phyloP scores from a whole-genome alignment of 2,113 vertebrate species.

The Jacana jacana region DNA sequence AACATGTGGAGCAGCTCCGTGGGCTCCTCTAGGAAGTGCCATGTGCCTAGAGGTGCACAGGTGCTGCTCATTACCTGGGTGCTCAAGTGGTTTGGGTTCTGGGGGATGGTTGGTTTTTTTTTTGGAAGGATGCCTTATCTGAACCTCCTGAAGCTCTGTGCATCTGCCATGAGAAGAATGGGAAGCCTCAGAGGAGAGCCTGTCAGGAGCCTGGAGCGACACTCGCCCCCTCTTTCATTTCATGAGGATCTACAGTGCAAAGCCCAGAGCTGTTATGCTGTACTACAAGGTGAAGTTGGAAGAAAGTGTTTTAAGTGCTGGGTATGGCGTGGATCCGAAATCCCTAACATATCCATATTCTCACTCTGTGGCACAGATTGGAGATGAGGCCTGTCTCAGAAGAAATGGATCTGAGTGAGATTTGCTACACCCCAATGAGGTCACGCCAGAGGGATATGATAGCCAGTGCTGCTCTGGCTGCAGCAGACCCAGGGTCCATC shows the following conservation, averaged over 20 bases:
- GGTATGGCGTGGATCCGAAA: neutral
- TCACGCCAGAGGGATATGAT: neutral
- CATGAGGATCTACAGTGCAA: neutral
- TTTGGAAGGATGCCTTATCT: slow-evolving; percentile 11
- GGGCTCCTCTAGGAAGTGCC: neutral
- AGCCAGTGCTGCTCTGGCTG: neutral
- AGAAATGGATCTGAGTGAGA: neutral
- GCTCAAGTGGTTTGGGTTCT: neutral
- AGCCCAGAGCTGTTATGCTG: neutral
- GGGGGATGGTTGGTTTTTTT: neutral
- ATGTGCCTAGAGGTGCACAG: slow-evolving; percentile 40
- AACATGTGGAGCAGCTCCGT: neutral
- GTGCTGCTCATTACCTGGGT: slow-evolving; percentile 37
- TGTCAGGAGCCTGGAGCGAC: neutral
- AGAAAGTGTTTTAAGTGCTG: neutral
- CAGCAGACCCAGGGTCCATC: neutral
- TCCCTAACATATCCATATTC: neutral
- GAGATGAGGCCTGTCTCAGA: neutral
- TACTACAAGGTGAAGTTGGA: accelerated
- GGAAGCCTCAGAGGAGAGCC: neutral
- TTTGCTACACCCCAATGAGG: accelerated
- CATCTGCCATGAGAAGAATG: neutral
- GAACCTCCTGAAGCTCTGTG: slow-evolving; percentile 28
- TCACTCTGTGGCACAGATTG: neutral
- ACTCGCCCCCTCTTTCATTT: neutral